Conservation (phyloP, 2,113 vertebrate genomes). For the Microtus montanus region DNA sequence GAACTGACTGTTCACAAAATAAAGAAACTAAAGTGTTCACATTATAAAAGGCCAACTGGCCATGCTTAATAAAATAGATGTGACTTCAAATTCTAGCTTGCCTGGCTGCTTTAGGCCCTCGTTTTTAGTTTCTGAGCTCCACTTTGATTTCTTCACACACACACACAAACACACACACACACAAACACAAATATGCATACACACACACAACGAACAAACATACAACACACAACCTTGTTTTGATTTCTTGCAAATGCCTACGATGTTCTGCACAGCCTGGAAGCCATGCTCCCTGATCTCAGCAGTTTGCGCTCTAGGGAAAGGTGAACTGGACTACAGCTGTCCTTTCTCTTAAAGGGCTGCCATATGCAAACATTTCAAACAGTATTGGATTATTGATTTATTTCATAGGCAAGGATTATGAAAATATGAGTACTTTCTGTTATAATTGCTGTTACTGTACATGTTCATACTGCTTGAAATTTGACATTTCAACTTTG, state of each 20-base stretch:
- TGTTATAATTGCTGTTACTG: background rate
- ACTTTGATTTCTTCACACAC: background rate
- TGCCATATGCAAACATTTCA: background rate
- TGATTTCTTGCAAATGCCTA: background rate
- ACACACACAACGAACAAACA: background rate
- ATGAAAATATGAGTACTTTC: background rate
- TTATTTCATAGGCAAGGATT: background rate
- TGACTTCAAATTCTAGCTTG: constrained; percentile 6
- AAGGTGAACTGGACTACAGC: background rate
- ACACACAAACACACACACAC: background rate
- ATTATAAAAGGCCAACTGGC: constrained; percentile 14
- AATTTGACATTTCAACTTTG: background rate
- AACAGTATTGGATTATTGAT: background rate
- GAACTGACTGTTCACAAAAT: constrained; percentile 10
- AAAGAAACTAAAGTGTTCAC: constrained; percentile 34
- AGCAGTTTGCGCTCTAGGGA: background rate
- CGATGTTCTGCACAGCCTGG: background rate
- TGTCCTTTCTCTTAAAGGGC: background rate
- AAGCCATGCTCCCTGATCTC: background rate
- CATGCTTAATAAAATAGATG: background rate
- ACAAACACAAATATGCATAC: background rate
- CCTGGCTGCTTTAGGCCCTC: background rate
- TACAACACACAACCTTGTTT: background rate
- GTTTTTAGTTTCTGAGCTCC: constrained; percentile 26
- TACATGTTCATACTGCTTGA: background rate